Evolutionary conservation across 2,888 invertebrate species (phyloP), one percentile per base, ranked within the genome.

Genomic region (Phengaris alcon): DNA sequence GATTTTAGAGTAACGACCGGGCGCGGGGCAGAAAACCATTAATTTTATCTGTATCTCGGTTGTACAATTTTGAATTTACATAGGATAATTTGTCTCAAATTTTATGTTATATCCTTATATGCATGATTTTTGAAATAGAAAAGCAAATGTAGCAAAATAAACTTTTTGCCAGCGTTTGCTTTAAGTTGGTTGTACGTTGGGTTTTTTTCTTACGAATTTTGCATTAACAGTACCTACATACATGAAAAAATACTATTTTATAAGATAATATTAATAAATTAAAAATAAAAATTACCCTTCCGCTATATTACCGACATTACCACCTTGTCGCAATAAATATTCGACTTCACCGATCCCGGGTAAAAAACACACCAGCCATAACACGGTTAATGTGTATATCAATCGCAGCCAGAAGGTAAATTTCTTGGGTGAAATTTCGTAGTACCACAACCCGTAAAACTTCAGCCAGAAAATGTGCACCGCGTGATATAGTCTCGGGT

Each of bases 311-410:
- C 94, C 95, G 80, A 95, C 95, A 82, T 94, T 94, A 81, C 94
- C 94, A 75, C 93, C 91, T 80, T 95, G 95, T 87, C 94, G 95
- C 77, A 95, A 94, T 82, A 96, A 95, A 91, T 96, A 96, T 87
- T 95, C 94, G 86, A 95, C 92, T 86, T 95, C 95, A 44, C 95
- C 95, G 70, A 94, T 93, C 78, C 94, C 93, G 75, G 93, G 93
- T 79, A 93, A 82, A 82, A 93, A 87, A 83, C 92, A 93, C 73
- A 93, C 92, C n/a, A 93, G 85, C 85, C 87, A 93, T 80, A 93
- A 83, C 75, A 93, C 88, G 64, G 84, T 74, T 46, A 86, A 73
- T 4, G 89, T 87, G 79, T 93, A 94, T 46, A 86, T 75, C 79
- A 88, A 81, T 77, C 88, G 87, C 13, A 88, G 75, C 93, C 93